A percentile compares a stretch with the other conserved stretches of the same genome.
Evolutionary conservation across 2,888 invertebrate genomes (phyloP).

Genomic region (Bombyx huttoni): DNA sequence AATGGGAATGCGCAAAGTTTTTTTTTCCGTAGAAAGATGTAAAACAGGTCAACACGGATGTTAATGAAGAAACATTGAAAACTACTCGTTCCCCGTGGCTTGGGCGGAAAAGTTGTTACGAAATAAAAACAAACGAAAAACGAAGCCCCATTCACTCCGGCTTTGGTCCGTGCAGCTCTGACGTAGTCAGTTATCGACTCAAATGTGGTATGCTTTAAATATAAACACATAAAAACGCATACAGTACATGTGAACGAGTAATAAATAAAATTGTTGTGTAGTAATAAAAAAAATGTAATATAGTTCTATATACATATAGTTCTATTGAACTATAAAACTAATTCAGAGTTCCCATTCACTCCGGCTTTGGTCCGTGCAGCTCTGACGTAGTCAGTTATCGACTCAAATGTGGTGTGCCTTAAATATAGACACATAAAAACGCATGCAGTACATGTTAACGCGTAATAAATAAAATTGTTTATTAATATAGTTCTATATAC

Average conservation of each 20-base stretch:
- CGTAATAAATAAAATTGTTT: no score
- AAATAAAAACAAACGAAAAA: background rate
- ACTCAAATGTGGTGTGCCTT: no score
- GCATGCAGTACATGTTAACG: no score
- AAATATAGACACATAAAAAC: no score
- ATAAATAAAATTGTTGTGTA: no score
- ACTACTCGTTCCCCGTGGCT: slow-evolving; percentile 9
- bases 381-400: background rate
- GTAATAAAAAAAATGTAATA: no score
- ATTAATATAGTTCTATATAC: no score
- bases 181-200: background rate
- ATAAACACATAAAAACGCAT: no score
- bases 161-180: background rate
- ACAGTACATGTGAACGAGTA: no score
- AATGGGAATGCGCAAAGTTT: slow-evolving; percentile 6
- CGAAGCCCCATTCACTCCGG: background rate
- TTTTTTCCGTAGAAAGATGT: slow-evolving; percentile 8
- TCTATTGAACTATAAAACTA: slow-evolving; percentile 6
- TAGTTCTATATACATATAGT: no score
- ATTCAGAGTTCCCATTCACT: slow-evolving; percentile 12
- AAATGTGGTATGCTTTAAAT: no score
- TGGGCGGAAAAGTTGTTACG: background rate
- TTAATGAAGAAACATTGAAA: slow-evolving; percentile 19
- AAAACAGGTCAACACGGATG: slow-evolving; percentile 22
- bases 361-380: background rate